These are phyloP conservation scores for Pomatorhinus ruficollis DNA, from an alignment of 2,113 vertebrate species.

Conservation along the genomic window DNA sequence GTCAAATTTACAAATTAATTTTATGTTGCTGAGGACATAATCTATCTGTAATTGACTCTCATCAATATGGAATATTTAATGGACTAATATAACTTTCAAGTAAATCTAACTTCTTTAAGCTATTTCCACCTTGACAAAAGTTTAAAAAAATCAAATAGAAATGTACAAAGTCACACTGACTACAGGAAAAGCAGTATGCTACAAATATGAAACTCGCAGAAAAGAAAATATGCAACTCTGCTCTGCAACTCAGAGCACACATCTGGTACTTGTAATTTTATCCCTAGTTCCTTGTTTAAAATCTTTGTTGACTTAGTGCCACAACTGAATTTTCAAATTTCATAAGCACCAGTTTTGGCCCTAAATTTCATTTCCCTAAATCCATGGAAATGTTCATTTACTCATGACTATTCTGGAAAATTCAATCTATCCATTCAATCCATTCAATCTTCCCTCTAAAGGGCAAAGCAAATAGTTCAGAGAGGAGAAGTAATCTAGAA, in stretches of 20 bases:
- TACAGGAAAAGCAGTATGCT: background rate
- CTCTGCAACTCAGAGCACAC: background rate
- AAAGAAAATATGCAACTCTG: background rate
- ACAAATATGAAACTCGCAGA: fast-evolving
- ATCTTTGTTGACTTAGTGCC: background rate
- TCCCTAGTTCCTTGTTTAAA: background rate
- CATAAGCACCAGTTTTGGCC: background rate
- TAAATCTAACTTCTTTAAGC: background rate
- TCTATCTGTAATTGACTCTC: background rate
- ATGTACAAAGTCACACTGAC: fast-evolving
- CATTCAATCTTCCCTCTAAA: background rate
- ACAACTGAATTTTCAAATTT: background rate
- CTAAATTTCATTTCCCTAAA: background rate
- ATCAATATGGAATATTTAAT: background rate
- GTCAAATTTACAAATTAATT: background rate
- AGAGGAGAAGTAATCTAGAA: background rate
- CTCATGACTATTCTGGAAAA: background rate
- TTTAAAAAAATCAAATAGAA: background rate
- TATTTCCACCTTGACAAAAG: background rate
- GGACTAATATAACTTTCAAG: background rate
- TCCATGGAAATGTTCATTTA: background rate
- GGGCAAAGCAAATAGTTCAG: background rate
- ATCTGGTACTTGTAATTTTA: background rate
- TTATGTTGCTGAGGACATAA: background rate
- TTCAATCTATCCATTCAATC: background rate